Conservation (phyloP, 2,888 invertebrate genomes). For the Junonia oenone region DNA sequence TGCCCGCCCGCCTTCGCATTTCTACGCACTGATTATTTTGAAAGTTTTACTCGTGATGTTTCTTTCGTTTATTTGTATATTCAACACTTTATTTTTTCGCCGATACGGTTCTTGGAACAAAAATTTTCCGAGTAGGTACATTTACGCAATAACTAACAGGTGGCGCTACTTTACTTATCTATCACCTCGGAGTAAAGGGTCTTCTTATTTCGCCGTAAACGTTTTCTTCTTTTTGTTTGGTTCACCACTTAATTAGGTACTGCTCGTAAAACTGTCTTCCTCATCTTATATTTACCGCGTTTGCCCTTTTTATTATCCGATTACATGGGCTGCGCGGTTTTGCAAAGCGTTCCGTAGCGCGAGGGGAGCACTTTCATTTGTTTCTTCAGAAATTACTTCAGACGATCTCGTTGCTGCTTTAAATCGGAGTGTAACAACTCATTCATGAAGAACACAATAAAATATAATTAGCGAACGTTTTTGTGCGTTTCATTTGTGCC, state of each 20-base stretch:
- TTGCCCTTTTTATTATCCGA: slow-evolving; percentile 80
- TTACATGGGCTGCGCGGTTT: slow-evolving; percentile 76
- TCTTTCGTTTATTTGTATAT: slow-evolving; percentile 1
- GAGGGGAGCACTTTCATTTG: slow-evolving; percentile 78
- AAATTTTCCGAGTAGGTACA: not conserved
- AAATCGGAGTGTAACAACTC: slow-evolving; percentile 39
- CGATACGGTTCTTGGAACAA: not conserved
- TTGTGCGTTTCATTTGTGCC: slow-evolving; percentile 51
- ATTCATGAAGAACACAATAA: slow-evolving; percentile 44
- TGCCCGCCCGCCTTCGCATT: slow-evolving; percentile 45
- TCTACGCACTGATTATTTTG: slow-evolving; percentile 51
- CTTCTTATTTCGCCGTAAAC: slow-evolving; percentile 52
- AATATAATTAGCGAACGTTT: slow-evolving; percentile 64
- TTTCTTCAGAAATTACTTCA: slow-evolving; percentile 75
- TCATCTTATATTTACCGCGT: slow-evolving; percentile 80
- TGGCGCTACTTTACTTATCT: slow-evolving; percentile 34
- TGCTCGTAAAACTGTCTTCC: slow-evolving; percentile 80
- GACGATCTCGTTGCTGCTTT: slow-evolving; percentile 49
- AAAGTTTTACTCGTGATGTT: slow-evolving; percentile 2
- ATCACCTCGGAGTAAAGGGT: slow-evolving; percentile 33
- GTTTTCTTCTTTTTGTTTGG: slow-evolving; percentile 70
- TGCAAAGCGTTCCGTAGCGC: slow-evolving; percentile 68
- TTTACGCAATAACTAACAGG: not conserved
- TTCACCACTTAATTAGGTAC: slow-evolving; percentile 79
- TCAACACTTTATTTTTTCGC: not conserved